Conservation (phyloP, 2,113 vertebrate genomes). For the Rhynchomys soricoides region DNA sequence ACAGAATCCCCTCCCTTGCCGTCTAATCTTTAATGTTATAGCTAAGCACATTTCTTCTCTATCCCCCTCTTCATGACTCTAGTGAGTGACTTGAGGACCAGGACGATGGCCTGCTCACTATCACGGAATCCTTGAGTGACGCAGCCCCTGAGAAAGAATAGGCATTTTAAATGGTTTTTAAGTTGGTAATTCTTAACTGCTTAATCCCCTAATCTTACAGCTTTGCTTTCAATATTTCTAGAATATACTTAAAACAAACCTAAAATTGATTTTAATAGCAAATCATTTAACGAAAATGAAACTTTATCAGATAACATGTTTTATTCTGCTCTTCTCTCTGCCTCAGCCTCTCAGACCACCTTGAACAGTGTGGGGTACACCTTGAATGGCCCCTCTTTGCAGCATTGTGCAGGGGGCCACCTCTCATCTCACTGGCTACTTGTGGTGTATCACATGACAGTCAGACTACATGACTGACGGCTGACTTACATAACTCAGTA, state of each 20-base stretch:
- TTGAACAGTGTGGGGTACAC: neutral
- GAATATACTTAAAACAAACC: slow-evolving; percentile 4
- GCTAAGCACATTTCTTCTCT: neutral
- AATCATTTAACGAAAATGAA: slow-evolving; percentile 32
- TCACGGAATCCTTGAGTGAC: neutral
- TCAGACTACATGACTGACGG: neutral
- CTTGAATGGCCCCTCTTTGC: neutral
- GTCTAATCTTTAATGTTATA: slow-evolving; percentile 31
- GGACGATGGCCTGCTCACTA: neutral
- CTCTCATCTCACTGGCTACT: neutral
- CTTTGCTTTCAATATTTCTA: slow-evolving; percentile 45
- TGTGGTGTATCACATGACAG: neutral
- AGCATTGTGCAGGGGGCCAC: neutral
- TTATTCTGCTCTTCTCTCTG: neutral
- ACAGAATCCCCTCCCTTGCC: neutral
- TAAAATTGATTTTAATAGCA: neutral
- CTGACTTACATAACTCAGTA: neutral
- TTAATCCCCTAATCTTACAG: neutral
- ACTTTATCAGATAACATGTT: neutral
- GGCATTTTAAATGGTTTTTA: slow-evolving; percentile 33
- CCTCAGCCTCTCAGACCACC: neutral
- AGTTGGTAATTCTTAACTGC: slow-evolving; percentile 24
- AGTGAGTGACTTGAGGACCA: neutral
- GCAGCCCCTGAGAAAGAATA: neutral
- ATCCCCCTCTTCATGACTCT: neutral